phyloP scores from a whole-genome alignment of 23 tunicate genomes.

The Clavelina lepadiformis region DNA sequence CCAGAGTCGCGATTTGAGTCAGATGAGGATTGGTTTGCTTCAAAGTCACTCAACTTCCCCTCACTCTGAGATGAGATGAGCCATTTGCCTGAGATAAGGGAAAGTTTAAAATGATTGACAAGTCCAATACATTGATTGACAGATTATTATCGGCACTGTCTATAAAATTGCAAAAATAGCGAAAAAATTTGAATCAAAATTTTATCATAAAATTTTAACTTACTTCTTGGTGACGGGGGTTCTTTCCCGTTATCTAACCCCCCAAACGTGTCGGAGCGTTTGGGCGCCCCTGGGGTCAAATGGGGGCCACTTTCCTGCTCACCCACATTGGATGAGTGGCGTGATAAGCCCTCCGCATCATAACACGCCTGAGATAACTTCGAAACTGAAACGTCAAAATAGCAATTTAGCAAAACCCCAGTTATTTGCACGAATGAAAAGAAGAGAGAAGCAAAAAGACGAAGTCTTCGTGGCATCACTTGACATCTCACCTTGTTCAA shows the following conservation, averaged over 20 bases:
- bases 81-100: conserved; percentile 29
- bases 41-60: conserved; percentile 37
- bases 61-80: conserved; percentile 58
- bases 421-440: too few species aligned
- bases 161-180: too few species aligned
- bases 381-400: conserved; percentile 23
- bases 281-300: conserved; percentile 34
- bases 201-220: not conserved
- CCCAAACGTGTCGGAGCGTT: conserved; percentile 84
- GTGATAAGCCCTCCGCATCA: conserved; percentile 50
- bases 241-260: conserved; percentile 91
- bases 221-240: conserved; percentile 60
- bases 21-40: conserved; percentile 5
- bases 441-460: too few species aligned
- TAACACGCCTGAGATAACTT: conserved; percentile 62
- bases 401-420: too few species aligned
- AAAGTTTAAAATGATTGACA: too few species aligned
- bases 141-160: too few species aligned
- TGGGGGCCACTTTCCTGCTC: conserved; percentile 48
- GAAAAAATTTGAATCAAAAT: too few species aligned
- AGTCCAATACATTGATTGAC: too few species aligned
- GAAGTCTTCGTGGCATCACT: too few species aligned
- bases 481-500: conserved; percentile 54
- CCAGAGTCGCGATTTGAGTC: conserved; percentile 56
- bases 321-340: conserved; percentile 60